Percentiles rank a stretch among this genome's conserved stretches.
These are phyloP conservation scores for Triplophysa bombifrons DNA, from an alignment of 2,797 vertebrate species.

Conservation along the genomic window DNA sequence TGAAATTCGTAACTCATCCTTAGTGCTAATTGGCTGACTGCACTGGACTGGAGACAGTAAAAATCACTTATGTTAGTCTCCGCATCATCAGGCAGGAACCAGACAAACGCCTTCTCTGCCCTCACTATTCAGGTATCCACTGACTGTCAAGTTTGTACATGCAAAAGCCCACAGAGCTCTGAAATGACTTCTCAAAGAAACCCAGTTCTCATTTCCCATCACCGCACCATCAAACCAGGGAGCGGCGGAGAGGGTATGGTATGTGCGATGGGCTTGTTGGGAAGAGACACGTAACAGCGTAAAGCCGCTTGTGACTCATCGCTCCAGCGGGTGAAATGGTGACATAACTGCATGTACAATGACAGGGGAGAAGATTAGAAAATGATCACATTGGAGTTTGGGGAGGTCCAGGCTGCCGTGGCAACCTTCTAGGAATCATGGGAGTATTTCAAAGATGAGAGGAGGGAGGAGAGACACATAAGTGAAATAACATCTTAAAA, in stretches of 20 bases:
- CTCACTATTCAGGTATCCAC: slow-evolving; percentile 9
- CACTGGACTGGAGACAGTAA: slow-evolving; percentile 2
- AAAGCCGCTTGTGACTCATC: slow-evolving; percentile 13
- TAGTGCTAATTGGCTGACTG: slow-evolving; percentile 24
- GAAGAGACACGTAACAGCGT: background rate
- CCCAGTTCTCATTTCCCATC: slow-evolving; percentile 21
- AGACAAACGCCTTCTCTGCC: slow-evolving; percentile 6
- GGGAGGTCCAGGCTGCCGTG: slow-evolving; percentile 1
- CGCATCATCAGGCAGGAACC: slow-evolving; percentile 33
- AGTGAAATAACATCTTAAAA: slow-evolving; percentile 43
- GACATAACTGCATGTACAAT: slow-evolving; percentile 31
- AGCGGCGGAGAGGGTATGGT: background rate
- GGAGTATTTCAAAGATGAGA: slow-evolving; percentile 33
- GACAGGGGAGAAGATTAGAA: slow-evolving; percentile 58
- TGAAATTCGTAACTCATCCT: too few species aligned
- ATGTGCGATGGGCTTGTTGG: background rate
- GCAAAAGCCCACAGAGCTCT: slow-evolving; percentile 11
- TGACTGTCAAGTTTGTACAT: background rate
- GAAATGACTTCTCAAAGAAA: slow-evolving; percentile 22
- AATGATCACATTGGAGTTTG: slow-evolving; percentile 47
- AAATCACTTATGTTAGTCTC: slow-evolving; percentile 41
- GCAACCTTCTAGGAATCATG: slow-evolving; percentile 13
- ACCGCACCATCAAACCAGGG: slow-evolving; percentile 13
- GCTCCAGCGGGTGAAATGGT: background rate
- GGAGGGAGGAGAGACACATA: slow-evolving; percentile 21